Evolutionary conservation across 1,140 invertebrate species (phyloP), one percentile per base, ranked within the genome.

Genomic region (Arion vulgaris): DNA sequence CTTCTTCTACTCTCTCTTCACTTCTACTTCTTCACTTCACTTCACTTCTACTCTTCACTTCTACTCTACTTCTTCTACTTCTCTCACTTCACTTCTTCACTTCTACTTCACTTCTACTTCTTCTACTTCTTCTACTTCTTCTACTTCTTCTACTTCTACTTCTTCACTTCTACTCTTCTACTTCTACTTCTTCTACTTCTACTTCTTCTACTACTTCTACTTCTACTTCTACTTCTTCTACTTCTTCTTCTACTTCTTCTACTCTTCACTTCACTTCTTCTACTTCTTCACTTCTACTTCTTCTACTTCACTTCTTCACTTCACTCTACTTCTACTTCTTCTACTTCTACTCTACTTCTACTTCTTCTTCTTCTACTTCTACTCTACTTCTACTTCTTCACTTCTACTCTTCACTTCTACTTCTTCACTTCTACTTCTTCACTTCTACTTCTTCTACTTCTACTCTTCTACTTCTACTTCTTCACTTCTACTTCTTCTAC

Each of bases 181-280:
- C 73, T 28, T 39, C 5, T 68, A 19, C 15, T 75, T 28, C 38
- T 32, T 53, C 41, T 49, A 38, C 41, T 19, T 51, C 17, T 53
- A 34, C 41, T 34, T 75, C 69, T 75, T 32, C 36, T 15, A 7
- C 66, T 39, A 28, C 17, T 36, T n/a, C 11, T 39, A 15, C 51
- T 28, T 23, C 17, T 38, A 76, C n/a, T 76, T 62, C 32, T 76
- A 26, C 32, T 66, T 38, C 32, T 36, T 28, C 80, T 51, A 38
- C 26, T 82, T n/a, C 75, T n/a, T 28, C 34, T 80, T 36, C 68
- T 32, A 69, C n/a, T 69, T 17, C 71, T 9, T 69, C 17, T 80
- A 38, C 71, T 13, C 74, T n/a, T 73, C 28, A 57, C 57, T 69
- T 45, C 26, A 38, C 5, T 51, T 23, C 51, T 49, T 73, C 19